These are phyloP conservation scores for Allygus modestus DNA, from an alignment of 2,888 invertebrate genomes.

Conservation along the genomic window DNA sequence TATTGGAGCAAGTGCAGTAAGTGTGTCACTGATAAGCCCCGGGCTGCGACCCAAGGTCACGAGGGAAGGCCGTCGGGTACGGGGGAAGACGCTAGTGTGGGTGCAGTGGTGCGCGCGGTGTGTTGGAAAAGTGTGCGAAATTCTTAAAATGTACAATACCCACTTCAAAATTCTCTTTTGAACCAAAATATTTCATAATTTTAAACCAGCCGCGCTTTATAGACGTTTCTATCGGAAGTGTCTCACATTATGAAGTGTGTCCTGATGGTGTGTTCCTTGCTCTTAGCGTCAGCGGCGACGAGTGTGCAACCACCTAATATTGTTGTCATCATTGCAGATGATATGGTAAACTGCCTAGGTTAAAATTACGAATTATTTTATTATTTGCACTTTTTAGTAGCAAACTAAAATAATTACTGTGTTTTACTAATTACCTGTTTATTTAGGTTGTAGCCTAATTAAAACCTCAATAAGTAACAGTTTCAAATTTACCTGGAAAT, in stretches of 20 bases:
- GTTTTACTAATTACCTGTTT: too few species aligned
- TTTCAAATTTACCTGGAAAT: too few species aligned
- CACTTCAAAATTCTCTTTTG: too few species aligned
- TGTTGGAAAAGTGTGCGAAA: background rate
- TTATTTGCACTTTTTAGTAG: too few species aligned
- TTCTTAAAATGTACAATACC: too few species aligned
- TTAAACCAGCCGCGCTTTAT: too few species aligned
- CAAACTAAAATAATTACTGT: too few species aligned
- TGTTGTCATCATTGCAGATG: slow-evolving; percentile 74
- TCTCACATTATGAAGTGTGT: background rate
- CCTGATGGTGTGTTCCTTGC: background rate
- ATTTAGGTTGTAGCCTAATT: too few species aligned
- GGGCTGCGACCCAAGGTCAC: background rate
- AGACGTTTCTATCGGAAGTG: too few species aligned
- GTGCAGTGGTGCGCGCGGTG: background rate
- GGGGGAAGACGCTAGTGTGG: background rate
- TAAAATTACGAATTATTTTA: background rate
- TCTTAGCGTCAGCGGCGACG: background rate
- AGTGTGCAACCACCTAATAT: slow-evolving; percentile 71
- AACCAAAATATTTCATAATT: too few species aligned
- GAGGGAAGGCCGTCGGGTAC: background rate
- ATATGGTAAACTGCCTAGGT: slow-evolving; percentile 71
- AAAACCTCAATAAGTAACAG: too few species aligned
- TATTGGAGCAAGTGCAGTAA: background rate
- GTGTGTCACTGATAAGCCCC: slow-evolving; percentile 1